phyloP scores from a whole-genome alignment of 1,140 invertebrate genomes.

The Protaetia brevitarsis region DNA sequence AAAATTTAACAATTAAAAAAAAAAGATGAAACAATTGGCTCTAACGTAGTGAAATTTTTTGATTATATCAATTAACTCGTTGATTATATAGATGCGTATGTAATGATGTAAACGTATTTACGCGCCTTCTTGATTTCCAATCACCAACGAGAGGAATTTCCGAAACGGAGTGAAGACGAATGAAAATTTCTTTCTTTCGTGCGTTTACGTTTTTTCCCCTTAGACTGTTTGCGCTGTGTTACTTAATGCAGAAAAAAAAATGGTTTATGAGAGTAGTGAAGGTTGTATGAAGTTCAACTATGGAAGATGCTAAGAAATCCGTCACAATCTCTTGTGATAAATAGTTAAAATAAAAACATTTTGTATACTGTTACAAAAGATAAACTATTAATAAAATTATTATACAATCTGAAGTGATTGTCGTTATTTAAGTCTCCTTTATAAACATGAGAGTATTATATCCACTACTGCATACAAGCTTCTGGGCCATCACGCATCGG shows the following conservation, averaged over 20 bases:
- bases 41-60: background rate
- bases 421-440: too few species aligned
- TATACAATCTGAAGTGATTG: background rate
- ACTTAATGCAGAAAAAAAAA: background rate
- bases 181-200: too few species aligned
- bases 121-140: too few species aligned
- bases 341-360: slow-evolving; percentile 29
- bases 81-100: too few species aligned
- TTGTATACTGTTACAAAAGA: slow-evolving; percentile 33
- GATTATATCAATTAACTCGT: background rate
- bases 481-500: too few species aligned
- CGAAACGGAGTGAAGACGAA: too few species aligned
- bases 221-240: background rate
- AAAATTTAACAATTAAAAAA: background rate
- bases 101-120: too few species aligned
- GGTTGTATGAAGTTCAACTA: slow-evolving; percentile 21
- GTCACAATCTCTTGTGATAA: slow-evolving; percentile 38
- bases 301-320: slow-evolving; percentile 26
- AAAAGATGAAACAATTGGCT: background rate
- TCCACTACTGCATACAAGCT: background rate
- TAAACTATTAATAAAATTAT: slow-evolving; percentile 21
- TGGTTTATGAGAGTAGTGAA: slow-evolving; percentile 23
- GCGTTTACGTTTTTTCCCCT: background rate
- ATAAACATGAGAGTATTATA: background rate
- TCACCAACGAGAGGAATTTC: too few species aligned